Evolutionary conservation across 2,113 vertebrate species (phyloP).

Genomic region (Coryphaenoides rupestris): DNA sequence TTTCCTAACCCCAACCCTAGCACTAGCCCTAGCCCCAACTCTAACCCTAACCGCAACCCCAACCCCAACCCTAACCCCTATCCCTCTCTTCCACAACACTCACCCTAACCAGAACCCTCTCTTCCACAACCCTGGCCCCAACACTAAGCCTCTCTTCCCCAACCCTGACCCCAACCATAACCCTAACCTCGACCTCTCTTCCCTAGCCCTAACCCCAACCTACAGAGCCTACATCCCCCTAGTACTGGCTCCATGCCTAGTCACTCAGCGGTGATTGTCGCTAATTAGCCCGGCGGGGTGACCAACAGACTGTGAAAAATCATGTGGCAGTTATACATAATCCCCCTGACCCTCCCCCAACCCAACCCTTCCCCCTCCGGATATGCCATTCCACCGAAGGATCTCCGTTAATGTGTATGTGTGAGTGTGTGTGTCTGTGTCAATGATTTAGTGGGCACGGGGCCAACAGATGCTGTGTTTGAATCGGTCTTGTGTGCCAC

Average conservation of each 20-base stretch:
- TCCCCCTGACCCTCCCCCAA: constrained; percentile 3
- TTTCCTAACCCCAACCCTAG: not conserved
- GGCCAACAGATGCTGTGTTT: constrained; percentile 15
- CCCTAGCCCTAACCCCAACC: not conserved
- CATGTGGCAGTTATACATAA: constrained; percentile 2
- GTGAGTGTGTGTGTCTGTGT: constrained; percentile 1
- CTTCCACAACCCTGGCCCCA: not conserved
- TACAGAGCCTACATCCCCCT: too few species aligned
- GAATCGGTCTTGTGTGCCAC: constrained; percentile 18
- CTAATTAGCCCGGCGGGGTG: constrained; percentile 23
- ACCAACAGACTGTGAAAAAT: constrained; percentile 18
- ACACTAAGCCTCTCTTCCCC: not conserved
- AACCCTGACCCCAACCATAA: not conserved
- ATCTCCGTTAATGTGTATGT: not conserved
- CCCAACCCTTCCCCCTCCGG: not conserved
- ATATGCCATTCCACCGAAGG: too few species aligned
- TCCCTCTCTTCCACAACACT: not conserved
- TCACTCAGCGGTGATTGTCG: constrained; percentile 6
- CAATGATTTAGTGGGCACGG: not conserved
- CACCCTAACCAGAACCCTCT: not conserved
- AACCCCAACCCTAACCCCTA: too few species aligned
- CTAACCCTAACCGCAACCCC: not conserved
- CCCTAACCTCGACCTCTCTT: not conserved
- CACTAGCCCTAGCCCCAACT: not conserved
- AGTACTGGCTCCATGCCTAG: not conserved